Evolutionary conservation across 2,888 invertebrate genomes (phyloP), one percentile per base, ranked within the genome.

Genomic region (Dryocosmus kuriphilus): DNA sequence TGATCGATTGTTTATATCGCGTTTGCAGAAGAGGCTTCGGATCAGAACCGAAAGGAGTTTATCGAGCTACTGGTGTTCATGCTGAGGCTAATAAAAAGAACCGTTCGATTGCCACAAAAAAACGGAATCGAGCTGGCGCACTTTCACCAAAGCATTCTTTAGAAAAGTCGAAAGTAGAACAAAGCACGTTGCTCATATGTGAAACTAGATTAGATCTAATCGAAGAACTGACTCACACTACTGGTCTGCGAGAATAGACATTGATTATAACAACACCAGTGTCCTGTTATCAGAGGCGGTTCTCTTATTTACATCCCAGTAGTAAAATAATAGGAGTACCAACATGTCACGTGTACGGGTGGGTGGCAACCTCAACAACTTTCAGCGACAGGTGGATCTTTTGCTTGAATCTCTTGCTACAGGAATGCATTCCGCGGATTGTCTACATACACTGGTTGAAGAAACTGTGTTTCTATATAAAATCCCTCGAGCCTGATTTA

Each of bases 301-400:
- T 51, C 71, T 41, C 67, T 51, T 51, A 71, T 71, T 71, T 71
- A 71, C 30, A 71, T 32, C 22, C n/a, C 7, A 51, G n/a, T 46
- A 32, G 51, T 51, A 51, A 71, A 67, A 71, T 30, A 67, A 67
- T 14, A 46, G 27, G 60, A 71, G 38, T 71, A 46, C 19, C 35
- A 77, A 77, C 78, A 79, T 27, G 51, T 61, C 75, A 79, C 78
- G 27, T 61, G 38, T 57, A 16, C 41, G 61, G 62, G 61, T 51
- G 27, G 67, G 24, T 77, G 24, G n/a, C 32, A 78, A 77, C 61
- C 24, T 61, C 67, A 77, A 78, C 67, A 78, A 60, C 38, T 22
- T 16, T 61, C 60, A 57, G 32, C 27, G 46, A 77, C 57, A 60
- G 57, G 57, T 60, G 57, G 16, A 27, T 27, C 57, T 60, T 57